Evolutionary conservation across 2,888 invertebrate genomes (phyloP).

Genomic region (Cataglyphis livida): DNA sequence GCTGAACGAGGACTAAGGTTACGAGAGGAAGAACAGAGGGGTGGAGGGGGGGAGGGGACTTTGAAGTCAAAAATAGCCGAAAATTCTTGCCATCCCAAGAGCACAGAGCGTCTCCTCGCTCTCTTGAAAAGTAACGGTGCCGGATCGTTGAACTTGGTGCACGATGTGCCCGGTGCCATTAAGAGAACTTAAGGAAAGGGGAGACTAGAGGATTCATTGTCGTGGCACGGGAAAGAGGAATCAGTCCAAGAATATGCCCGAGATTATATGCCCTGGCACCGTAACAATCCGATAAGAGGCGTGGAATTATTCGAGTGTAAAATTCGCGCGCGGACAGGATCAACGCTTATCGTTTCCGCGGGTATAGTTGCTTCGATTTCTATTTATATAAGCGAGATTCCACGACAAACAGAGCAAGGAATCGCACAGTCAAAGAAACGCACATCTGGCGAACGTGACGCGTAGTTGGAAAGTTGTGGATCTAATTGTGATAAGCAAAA

Average conservation of each 20-base stretch:
- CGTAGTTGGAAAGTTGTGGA: neutral
- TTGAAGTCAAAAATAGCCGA: constrained; percentile 75
- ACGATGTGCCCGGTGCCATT: constrained; percentile 65
- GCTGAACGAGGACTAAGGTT: constrained; percentile 28
- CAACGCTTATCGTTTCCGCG: constrained; percentile 38
- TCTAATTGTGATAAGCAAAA: neutral
- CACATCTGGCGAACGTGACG: neutral
- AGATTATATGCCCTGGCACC: constrained; percentile 43
- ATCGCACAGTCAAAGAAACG: constrained; percentile 15
- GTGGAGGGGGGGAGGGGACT: constrained; percentile 45
- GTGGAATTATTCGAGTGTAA: constrained; percentile 68
- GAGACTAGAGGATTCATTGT: constrained; percentile 66
- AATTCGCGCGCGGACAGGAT: constrained; percentile 50
- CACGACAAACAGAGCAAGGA: neutral
- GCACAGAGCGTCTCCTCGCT: constrained; percentile 29
- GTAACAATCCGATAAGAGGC: constrained; percentile 69
- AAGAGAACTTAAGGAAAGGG: constrained; percentile 59
- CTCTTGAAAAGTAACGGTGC: constrained; percentile 74
- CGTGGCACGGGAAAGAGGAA: constrained; percentile 55
- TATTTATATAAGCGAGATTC: constrained; percentile 36
- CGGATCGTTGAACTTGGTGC: constrained; percentile 75
- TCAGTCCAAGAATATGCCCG: constrained; percentile 39
- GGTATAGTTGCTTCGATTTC: constrained; percentile 21
- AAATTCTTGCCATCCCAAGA: constrained; percentile 62
- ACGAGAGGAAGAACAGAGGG: constrained; percentile 11